Evolutionary conservation across 2,113 vertebrate species (phyloP).

Genomic region (Triplophysa rosa): DNA sequence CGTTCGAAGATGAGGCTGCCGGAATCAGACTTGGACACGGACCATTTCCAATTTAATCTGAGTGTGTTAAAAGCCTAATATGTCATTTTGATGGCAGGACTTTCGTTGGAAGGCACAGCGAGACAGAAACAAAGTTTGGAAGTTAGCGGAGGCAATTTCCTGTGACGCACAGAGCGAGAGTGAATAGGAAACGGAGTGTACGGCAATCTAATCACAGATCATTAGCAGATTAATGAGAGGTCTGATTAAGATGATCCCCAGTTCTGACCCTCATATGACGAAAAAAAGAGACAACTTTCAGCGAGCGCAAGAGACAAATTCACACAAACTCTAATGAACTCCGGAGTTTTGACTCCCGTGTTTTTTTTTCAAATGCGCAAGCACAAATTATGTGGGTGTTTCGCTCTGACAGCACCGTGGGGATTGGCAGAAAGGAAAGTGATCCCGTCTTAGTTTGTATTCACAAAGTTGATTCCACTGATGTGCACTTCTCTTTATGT

Average conservation of each 20-base stretch:
- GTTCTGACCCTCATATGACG: constrained; percentile 6
- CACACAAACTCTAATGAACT: constrained; percentile 33
- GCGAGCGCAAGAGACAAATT: neutral
- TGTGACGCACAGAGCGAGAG: constrained; percentile 10
- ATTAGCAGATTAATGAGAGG: constrained; percentile 49
- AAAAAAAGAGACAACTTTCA: neutral
- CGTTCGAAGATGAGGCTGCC: neutral
- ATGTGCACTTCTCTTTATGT: constrained; percentile 49
- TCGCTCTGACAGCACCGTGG: constrained; percentile 33
- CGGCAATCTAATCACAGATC: constrained; percentile 48
- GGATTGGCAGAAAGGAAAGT: constrained; percentile 25
- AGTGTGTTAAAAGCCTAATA: constrained; percentile 44
- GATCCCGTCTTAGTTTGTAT: constrained; percentile 47
- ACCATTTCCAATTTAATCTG: constrained; percentile 30
- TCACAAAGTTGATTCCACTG: constrained; percentile 44
- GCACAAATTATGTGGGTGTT: constrained; percentile 34
- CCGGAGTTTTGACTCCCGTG: constrained; percentile 27
- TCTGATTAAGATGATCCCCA: constrained; percentile 42
- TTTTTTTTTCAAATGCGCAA: constrained; percentile 11
- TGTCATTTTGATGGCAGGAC: constrained; percentile 49
- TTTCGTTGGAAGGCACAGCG: constrained; percentile 22
- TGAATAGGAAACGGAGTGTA: constrained; percentile 34
- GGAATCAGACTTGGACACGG: constrained; percentile 10
- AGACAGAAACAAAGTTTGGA: constrained; percentile 15
- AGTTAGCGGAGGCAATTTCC: constrained; percentile 31